Evolutionary conservation across 2,113 vertebrate genomes (phyloP).

Genomic region (Trematomus loennbergii): DNA sequence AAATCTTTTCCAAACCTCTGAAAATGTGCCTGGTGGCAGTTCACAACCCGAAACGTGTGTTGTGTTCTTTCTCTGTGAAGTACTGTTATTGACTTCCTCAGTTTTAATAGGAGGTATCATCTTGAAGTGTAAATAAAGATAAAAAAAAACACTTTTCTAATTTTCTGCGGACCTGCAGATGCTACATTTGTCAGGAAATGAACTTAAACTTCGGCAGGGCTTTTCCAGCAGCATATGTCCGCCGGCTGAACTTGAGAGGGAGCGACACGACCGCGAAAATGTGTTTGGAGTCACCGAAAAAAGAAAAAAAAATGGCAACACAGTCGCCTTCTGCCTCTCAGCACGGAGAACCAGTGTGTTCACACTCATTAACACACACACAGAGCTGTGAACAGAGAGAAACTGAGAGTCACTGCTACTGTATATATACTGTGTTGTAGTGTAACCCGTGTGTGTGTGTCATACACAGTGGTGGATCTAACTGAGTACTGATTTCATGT

Average conservation of each 20-base stretch:
- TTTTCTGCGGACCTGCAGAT: slow-evolving; percentile 5
- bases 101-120: slow-evolving; percentile 44
- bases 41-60: slow-evolving; percentile 44
- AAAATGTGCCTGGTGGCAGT: slow-evolving; percentile 71
- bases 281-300: slow-evolving; percentile 27
- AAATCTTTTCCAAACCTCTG: slow-evolving; percentile 33
- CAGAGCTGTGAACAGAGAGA: slow-evolving; percentile 56
- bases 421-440: slow-evolving; percentile 64
- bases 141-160: slow-evolving; percentile 44
- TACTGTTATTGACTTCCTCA: slow-evolving; percentile 58
- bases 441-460: slow-evolving; percentile 35
- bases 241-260: slow-evolving; percentile 6
- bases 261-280: slow-evolving; percentile 26
- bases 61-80: slow-evolving; percentile 52
- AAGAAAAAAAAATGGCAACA: slow-evolving; percentile 19
- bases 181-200: background rate
- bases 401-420: slow-evolving; percentile 38
- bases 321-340: slow-evolving; percentile 51
- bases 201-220: background rate
- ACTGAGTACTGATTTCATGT: too few species aligned
- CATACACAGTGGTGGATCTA: slow-evolving; percentile 29
- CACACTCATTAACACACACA: slow-evolving; percentile 66
- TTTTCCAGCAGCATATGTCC: slow-evolving; percentile 52
- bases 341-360: slow-evolving; percentile 52
- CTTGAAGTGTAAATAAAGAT: slow-evolving; percentile 19